phyloP scores from a whole-genome alignment of 2,113 vertebrate genomes.

The Cebus imitator region DNA sequence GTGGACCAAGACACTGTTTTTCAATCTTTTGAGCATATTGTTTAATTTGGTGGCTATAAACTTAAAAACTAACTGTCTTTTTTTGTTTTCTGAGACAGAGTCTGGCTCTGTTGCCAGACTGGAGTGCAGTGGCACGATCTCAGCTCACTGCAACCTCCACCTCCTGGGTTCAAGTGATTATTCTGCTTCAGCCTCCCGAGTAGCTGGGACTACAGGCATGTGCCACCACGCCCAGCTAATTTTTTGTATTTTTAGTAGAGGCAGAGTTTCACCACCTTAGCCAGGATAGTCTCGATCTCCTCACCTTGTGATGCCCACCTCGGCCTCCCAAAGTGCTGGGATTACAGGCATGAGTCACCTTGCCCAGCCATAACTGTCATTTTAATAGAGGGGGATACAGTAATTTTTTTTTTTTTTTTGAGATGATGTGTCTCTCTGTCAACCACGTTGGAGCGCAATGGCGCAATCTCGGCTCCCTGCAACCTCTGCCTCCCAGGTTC shows the following conservation, averaged over 20 bases:
- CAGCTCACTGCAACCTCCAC: neutral
- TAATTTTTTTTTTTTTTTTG: neutral
- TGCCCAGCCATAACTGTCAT: neutral
- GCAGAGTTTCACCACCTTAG: neutral
- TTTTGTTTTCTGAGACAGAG: neutral
- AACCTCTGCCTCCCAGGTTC: neutral
- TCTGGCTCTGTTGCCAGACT: neutral
- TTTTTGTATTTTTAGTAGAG: neutral
- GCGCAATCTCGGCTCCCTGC: neutral
- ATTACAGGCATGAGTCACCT: neutral
- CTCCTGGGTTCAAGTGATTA: neutral
- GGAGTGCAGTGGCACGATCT: neutral
- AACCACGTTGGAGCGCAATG: neutral
- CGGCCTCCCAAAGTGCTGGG: neutral
- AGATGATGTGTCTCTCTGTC: neutral
- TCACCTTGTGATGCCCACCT: neutral
- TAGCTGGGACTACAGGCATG: neutral
- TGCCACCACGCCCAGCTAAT: neutral
- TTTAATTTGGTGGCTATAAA: neutral
- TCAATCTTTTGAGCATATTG: neutral
- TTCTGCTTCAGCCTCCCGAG: neutral
- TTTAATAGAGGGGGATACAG: neutral
- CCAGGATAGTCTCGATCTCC: neutral
- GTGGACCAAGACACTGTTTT: neutral
- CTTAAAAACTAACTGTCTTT: neutral